These are phyloP conservation scores for Leucoma salicis DNA, from an alignment of 2,888 invertebrate genomes.

Conservation along the genomic window DNA sequence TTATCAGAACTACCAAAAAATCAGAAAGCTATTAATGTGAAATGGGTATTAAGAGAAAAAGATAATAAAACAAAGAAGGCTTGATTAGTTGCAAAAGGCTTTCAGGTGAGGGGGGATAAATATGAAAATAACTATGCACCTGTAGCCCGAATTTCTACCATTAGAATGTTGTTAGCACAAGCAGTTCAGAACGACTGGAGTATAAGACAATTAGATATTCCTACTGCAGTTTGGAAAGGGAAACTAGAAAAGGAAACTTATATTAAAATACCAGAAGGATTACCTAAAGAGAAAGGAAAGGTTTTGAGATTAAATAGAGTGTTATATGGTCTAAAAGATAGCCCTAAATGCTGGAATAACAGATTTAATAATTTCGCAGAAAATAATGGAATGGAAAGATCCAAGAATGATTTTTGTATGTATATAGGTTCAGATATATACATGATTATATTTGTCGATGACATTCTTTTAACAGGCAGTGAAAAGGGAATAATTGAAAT, in stretches of 20 bases:
- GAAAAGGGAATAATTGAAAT: neutral
- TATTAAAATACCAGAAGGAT: neutral
- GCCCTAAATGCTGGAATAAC: conserved; percentile 2
- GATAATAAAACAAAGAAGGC: neutral
- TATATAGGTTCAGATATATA: neutral
- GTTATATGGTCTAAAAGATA: conserved; percentile 1
- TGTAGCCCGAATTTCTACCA: neutral
- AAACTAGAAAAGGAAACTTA: neutral
- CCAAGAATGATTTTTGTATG: neutral
- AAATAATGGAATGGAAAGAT: neutral
- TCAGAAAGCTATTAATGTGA: neutral
- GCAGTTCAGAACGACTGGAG: neutral
- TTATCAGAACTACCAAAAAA: too few relatives aligned
- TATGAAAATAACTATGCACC: conserved; percentile 2
- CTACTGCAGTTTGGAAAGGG: conserved; percentile 2
- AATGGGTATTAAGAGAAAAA: neutral
- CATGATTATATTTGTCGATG: conserved; percentile 1
- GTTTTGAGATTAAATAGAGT: neutral
- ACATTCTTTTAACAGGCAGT: neutral
- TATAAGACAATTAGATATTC: conserved; percentile 1
- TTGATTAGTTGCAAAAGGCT: neutral
- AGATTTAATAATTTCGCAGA: neutral
- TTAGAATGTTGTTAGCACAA: neutral
- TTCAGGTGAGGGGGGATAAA: neutral
- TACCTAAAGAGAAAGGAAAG: neutral